A percentile compares a stretch with the other conserved stretches of the same genome.
Conservation (phyloP, 2,797 vertebrate genomes). For the Lutjanus argentimaculatus region DNA sequence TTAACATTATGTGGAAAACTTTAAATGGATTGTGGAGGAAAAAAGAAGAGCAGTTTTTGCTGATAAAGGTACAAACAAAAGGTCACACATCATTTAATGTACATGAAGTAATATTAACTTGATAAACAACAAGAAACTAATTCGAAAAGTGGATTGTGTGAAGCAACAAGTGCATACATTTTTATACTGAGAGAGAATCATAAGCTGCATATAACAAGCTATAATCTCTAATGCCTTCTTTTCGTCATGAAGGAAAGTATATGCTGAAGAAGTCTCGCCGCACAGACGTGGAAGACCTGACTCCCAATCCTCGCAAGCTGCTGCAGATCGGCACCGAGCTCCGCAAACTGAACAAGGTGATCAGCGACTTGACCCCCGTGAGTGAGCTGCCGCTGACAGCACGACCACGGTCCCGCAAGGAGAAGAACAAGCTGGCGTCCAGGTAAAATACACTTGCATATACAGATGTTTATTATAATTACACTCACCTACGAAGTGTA, state of each 20-base stretch:
- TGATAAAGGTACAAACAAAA: neutral
- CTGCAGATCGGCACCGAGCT: conserved; percentile 97
- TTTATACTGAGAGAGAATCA: conserved; percentile 1
- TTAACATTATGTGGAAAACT: neutral
- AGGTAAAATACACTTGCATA: conserved; percentile 83
- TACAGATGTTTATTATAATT: neutral
- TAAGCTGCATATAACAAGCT: neutral
- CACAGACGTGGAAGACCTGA: conserved; percentile 98
- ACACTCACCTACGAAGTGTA: neutral
- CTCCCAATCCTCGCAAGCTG: conserved; percentile 98
- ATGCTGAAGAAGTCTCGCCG: conserved; percentile 97
- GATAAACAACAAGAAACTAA: neutral
- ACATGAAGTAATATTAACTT: neutral
- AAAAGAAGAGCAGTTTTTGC: neutral
- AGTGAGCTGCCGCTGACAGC: conserved; percentile 97
- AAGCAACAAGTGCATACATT: neutral
- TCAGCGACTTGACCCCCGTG: conserved; percentile 97
- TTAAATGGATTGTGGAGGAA: neutral
- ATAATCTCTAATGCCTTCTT: conserved; percentile 6
- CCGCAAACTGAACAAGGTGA: conserved; percentile 98
- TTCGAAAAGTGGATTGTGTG: too few relatives aligned
- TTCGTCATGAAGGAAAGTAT: conserved; percentile 89
- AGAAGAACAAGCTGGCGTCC: conserved; percentile 99
- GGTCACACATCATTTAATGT: neutral
- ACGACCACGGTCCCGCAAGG: conserved; percentile 96